Evolutionary conservation across 1,140 invertebrate genomes (phyloP), one percentile per base, ranked within the genome.

Genomic region (Bombus soroeensis): DNA sequence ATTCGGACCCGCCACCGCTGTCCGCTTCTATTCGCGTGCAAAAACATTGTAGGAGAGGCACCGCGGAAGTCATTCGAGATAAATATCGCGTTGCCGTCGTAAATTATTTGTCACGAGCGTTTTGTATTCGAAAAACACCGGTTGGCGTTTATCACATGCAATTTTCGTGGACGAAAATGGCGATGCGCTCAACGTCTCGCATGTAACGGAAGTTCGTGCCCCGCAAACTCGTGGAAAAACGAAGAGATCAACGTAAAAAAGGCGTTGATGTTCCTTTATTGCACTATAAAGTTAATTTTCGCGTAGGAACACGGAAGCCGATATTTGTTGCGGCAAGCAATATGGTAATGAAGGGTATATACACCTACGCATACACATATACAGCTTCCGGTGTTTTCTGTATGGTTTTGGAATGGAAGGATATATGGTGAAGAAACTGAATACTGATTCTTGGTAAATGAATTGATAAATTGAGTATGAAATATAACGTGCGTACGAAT

Each of bases 21-120:
- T 28, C 41, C 25, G 32, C 18, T 34, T 37, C 47, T 28, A 28
- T 22, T 83, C 74, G 74, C 82, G 47, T 83, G 64, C 32, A 18
- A 68, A 41, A 70, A 70, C 62, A 9, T 10, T 22, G 47, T 71
- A 77, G 47, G n/a, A 32, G 28, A n/a, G 43, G 25, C 34, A 25
- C 25, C 74, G 62, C 74, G 81, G 81, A 83, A 83, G 72, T 77
- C 43, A 34, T 59, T 83, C 18, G 10, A 25, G 74, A 83, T 70
- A 78, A 83, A 70, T 18, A 70, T 70, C 74, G 22, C 43, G n/a
- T n/a, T 34, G 47, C 15, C 28, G 37, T 83, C 3, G n/a, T 34
- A 71, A 78, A 78, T 78, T 59, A 78, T 83, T 77, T 78, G 82
- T 83, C 82, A 15, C 37, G 37, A 28, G 25, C 13, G 12, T 70